Base-by-base conservation (phyloP, 1,140 invertebrate species). In the Macrobrachium nipponense region DNA sequence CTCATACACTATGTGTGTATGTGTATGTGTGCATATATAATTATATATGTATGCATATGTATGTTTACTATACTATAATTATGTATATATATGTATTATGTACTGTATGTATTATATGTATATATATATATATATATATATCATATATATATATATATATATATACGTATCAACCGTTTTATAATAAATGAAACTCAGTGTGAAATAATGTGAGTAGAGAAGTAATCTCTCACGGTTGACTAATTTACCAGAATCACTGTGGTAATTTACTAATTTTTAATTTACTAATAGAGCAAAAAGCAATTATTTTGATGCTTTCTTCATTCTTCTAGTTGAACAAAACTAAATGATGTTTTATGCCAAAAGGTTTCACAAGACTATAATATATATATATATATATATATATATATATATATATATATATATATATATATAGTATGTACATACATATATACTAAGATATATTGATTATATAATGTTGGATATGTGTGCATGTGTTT, bases 371-470 rank as follows among this genome's bases (percentile, higher is more conserved):
- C 4, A 14, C 20, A 14, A 20, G 5, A n/a, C n/a, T n/a, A n/a
- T n/a, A n/a, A n/a, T 70, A n/a, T 70, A n/a, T 70, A n/a, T 70
- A 8, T 70, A n/a, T 70, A n/a, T 27, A n/a, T 23, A 36, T n/a
- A 2, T 27, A n/a, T 70, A 27, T 27, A n/a, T 70, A n/a, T 70
- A n/a, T 3, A 8, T 8, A 10, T 70, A n/a, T 70, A 36, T 36
- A 36, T 36, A 36, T 36, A 36, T 36, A 36, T 36, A 36, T 36
- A 36, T 36, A 36, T 36, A 36, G 27, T 36, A 36, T 36, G 4
- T 36, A 36, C 4, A 36, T 36, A 36, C 4, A 36, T 36, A 36
- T 36, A 36, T 36, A 36, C n/a, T n/a, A n/a, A n/a, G n/a, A n/a
- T n/a, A n/a, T n/a, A n/a, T n/a, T n/a, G n/a, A n/a, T n/a, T n/a